Conservation (phyloP, 2,797 vertebrate species). For the Pelobates cultripes region DNA sequence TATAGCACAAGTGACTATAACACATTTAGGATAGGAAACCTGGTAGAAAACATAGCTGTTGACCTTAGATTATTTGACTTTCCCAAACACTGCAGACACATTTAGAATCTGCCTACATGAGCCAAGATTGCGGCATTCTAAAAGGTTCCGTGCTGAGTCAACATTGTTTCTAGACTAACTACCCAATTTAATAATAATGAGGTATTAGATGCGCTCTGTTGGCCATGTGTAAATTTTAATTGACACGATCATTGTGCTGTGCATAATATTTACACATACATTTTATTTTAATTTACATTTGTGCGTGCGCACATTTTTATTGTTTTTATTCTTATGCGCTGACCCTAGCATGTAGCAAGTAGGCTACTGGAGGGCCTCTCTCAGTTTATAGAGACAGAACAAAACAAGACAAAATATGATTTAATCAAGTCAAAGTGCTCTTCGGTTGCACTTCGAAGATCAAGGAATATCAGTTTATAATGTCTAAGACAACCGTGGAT, state of each 20-base stretch:
- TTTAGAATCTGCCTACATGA: neutral
- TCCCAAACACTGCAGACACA: neutral
- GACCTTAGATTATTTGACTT: slow-evolving; percentile 11
- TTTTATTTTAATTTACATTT: slow-evolving; percentile 5
- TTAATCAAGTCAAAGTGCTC: neutral
- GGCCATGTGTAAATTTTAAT: slow-evolving; percentile 36
- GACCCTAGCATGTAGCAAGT: slow-evolving; percentile 1
- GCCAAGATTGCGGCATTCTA: slow-evolving; percentile 1
- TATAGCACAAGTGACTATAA: neutral
- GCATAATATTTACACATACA: slow-evolving; percentile 31
- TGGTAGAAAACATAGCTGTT: neutral
- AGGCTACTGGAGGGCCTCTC: neutral
- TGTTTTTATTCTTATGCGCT: neutral
- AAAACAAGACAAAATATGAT: neutral
- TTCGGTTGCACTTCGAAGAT: neutral
- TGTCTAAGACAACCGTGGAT: slow-evolving; percentile 2
- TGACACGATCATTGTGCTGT: slow-evolving; percentile 12
- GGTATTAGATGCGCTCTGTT: slow-evolving; percentile 31
- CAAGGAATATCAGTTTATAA: neutral
- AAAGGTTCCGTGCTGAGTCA: slow-evolving; percentile 29
- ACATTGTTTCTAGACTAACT: slow-evolving; percentile 30
- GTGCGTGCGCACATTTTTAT: neutral
- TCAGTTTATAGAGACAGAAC: neutral
- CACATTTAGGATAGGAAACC: neutral
- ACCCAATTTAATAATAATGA: slow-evolving; percentile 44